Evolutionary conservation across 2,113 vertebrate genomes (phyloP), one percentile per base, ranked within the genome.

Genomic region (Xyrauchen texanus): DNA sequence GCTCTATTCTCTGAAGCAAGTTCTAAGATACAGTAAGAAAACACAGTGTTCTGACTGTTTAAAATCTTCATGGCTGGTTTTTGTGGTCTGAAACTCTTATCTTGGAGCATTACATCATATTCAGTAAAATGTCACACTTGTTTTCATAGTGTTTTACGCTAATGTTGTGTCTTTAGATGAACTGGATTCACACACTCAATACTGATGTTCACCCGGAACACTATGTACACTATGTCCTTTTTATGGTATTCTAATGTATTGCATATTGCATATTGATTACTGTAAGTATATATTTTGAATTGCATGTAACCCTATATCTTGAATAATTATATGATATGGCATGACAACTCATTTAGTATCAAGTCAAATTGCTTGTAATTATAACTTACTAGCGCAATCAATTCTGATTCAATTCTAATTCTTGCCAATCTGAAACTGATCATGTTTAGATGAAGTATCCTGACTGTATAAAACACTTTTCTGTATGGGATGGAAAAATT

Each of bases 21-120:
- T 68, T 78, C 76, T 69, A 78, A 66, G 76, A 78, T 66, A 78
- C 55, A 5, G 52, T 9, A 45, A 68, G 46, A 53, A 71, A 71
- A 71, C 52, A 58, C 8, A 58, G 13, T 46, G 53, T 71, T 58
- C 69, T 58, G 69, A 52, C 52, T 44, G 52, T 57, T 70, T 57
- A 7, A 3, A 11, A 6, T 70, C 12, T 44, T 51, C n/a, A 8
- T 1, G 8, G 34, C 5, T 5, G 34, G n/a, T 45, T 58, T 34
- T 46, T 71, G 13, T 10, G 69, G 42, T 55, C 53, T 45, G 34
- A 71, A 44, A 58, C 8, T n/a, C 57, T 58, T 71, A 45, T 57
- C 13, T 21, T 70, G 52, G 10, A 42, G 49, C 34, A 71, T 71
- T n/a, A 71, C 53, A 62, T 74, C 71, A 74, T 12, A 61, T 49